Conservation (phyloP, 2,113 vertebrate species). For the Glaucidium brasilianum region DNA sequence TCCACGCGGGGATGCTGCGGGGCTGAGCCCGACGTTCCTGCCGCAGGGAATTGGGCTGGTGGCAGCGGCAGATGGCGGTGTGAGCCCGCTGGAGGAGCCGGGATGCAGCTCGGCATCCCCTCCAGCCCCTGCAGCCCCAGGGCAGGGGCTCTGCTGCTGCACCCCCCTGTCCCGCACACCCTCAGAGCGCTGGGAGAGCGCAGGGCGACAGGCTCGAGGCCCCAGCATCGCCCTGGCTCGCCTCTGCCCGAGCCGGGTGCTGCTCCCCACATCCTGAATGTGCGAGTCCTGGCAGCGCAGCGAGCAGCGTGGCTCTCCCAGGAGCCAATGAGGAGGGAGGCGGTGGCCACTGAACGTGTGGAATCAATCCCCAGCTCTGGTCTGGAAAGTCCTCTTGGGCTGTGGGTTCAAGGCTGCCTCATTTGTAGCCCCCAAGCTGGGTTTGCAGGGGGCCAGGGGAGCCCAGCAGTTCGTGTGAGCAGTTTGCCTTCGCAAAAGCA, state of each 20-base stretch:
- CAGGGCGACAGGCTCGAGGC: rapidly evolving
- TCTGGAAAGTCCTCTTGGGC: background rate
- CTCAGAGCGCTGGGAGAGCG: rapidly evolving
- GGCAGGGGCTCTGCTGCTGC: background rate
- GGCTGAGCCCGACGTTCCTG: too few relatives aligned
- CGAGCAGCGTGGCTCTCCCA: background rate
- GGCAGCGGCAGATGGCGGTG: slow-evolving; percentile 28
- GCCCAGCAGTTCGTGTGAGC: background rate
- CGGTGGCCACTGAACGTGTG: background rate
- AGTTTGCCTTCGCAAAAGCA: background rate
- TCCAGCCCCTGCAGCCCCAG: background rate
- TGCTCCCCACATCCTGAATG: background rate
- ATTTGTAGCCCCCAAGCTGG: background rate
- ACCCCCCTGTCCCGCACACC: rapidly evolving
- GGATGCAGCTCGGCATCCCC: background rate
- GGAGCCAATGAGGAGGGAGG: background rate
- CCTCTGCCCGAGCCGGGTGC: background rate
- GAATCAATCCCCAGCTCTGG: background rate
- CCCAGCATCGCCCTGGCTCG: background rate
- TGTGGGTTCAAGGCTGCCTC: background rate
- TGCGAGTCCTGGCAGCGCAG: background rate
- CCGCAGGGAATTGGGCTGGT: too few relatives aligned
- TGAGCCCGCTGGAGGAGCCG: background rate
- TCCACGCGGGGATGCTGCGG: too few relatives aligned
- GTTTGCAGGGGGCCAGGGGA: background rate